phyloP scores from a whole-genome alignment of 92 coral and sea anemone species.

The Porites lobata region DNA sequence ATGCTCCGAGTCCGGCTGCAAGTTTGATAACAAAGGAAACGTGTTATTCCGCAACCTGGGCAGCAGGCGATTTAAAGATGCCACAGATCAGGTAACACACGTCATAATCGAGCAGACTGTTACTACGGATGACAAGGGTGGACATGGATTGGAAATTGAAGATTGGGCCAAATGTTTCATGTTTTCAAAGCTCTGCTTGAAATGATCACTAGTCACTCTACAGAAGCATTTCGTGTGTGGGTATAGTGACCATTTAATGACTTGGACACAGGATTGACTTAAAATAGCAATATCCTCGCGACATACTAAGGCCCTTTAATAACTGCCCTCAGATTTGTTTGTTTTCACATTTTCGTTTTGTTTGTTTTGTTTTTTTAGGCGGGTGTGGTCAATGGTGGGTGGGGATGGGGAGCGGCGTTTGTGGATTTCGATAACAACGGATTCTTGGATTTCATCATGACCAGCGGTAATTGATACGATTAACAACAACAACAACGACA shows the following conservation, averaged over 20 bases:
- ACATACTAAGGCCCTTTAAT: too few species aligned
- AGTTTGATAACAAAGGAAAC: conserved; percentile 88
- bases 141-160: too few species aligned
- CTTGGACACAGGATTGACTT: too few species aligned
- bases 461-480: conserved; percentile 71
- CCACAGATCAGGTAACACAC: conserved; percentile 69
- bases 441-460: conserved; percentile 84
- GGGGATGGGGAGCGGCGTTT: conserved; percentile 99
- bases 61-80: conserved; percentile 76
- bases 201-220: too few species aligned
- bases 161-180: too few species aligned
- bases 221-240: too few species aligned
- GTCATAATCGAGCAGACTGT: neutral
- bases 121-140: too few species aligned
- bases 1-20: conserved; percentile 83
- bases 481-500: neutral
- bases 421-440: conserved; percentile 94
- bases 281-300: too few species aligned
- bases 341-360: neutral
- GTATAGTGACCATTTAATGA: too few species aligned
- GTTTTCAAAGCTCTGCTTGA: too few species aligned
- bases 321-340: too few species aligned
- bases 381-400: conserved; percentile 90
- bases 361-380: conserved; percentile 59
- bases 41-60: conserved; percentile 89